Base-by-base conservation (phyloP, 2,888 invertebrate genomes). In the Xestia xanthographa region DNA sequence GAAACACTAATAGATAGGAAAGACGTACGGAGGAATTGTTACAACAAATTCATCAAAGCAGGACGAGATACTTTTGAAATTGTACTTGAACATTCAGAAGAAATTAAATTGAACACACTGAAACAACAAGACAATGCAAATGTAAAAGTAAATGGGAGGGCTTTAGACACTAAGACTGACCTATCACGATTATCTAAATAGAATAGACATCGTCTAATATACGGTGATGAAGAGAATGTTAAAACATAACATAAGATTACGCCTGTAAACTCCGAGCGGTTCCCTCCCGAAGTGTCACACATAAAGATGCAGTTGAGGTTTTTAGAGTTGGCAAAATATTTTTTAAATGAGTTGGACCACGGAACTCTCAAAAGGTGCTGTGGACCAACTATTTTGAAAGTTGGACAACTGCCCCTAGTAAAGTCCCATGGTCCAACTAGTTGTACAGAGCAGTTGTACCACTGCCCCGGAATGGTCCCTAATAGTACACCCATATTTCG, bases 151-250 rank as follows among this genome's bases (percentile, higher is more conserved):
- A 45, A 65, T 56, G 68, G 29, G 12, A 69, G 34, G 29, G 62
- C 66, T 81, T 29, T 20, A 72, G n/a, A 73, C 41, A 41, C 68
- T 69, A 58, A 72, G 65, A 66, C 71, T 72, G 73, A 83, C 77
- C 84, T 84, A 83, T 84, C 84, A 83, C 83, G 83, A 84, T 69
- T 29, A 73, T 14, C 60, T 72, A 66, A 72, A 84, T 50, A 66
- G 77, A 73, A 77, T 41, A 65, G 53, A 50, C 41, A 43, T 53
- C 12, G 34, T 63, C 34, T 50, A 53, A 34, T 43, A 58, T 22
- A n/a, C 5, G 14, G 38, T 20, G 22, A 56, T n/a, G 56, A 58
- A 56, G n/a, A 58, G 34, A 29, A 63, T 41, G 14, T 26, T 45
- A 43, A 53, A 26, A 41, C 41, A 41, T n/a, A 41, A 63, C 22